Base-by-base conservation (phyloP, 1,140 invertebrate species). In the Cherax destructor region DNA sequence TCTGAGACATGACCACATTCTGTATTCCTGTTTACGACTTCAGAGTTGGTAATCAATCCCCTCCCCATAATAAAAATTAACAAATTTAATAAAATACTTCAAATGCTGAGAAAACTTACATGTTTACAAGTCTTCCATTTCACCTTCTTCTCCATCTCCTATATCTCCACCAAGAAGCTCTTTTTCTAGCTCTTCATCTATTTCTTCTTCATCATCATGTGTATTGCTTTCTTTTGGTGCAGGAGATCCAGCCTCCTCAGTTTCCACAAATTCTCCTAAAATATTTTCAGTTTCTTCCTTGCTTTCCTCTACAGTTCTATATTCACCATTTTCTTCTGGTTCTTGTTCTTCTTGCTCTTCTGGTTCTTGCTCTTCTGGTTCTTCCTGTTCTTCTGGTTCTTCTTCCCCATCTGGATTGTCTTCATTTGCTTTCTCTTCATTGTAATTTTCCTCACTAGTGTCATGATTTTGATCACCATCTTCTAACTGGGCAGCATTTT, bases 161-260 rank as follows among this genome's bases (percentile, higher is more conserved):
- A 83, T 41, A 65, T 90, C 88, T n/a, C 84, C 92, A 81, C 84
- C 76, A 18, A 92, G 86, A 10, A 92, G 92, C 76, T 91, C 83
- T 52, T 92, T 92, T 72, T 92, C 92, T 86, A 92, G 78, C 56
- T 92, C 92, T 76, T 92, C 92, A 77, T 92, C 92, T 52, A 92
- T 92, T 50, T 92, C 92, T n/a, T 92, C 92, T 9, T 91, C 89
- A 18, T 90, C 88, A n/a, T 79, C 81, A 30, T 61, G 59, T 16
- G 16, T 76, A 49, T 10, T 69, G 5, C 4, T 49, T 49, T 91
- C 81, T 1, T 77, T 77, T 52, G 47, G 16, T 77, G 49, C 69
- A 18, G 69, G 69, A 74, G 69, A 50, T 56, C 65, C 76, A 81
- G 65, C 52, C 24, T 41, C 77, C 21, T 61, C 65, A 16, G 49